A percentile compares a stretch with the other conserved stretches of the same genome.
These are phyloP conservation scores for Fragum sueziense DNA, from an alignment of 2,888 invertebrate genomes.

Conservation along the genomic window DNA sequence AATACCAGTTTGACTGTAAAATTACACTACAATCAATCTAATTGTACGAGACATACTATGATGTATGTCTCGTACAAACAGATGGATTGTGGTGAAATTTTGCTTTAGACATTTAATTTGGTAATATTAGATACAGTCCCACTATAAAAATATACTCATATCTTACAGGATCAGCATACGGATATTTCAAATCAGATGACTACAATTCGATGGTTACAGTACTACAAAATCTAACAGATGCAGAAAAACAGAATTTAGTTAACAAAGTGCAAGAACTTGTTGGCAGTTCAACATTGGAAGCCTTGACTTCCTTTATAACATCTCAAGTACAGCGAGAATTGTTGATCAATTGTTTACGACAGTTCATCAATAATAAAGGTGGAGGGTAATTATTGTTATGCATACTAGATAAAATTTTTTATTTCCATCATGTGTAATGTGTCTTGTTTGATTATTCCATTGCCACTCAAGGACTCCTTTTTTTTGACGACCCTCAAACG, in stretches of 20 bases:
- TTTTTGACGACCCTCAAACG: too few species aligned
- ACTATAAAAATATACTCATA: neutral
- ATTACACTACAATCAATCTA: too few species aligned
- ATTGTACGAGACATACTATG: neutral
- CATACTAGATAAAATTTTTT: too few species aligned
- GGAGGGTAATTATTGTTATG: conserved; percentile 59
- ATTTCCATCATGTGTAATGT: too few species aligned
- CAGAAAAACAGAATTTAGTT: conserved; percentile 72
- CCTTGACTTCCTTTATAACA: conserved; percentile 74
- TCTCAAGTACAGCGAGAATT: conserved; percentile 76
- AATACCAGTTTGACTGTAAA: too few species aligned
- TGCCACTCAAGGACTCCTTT: too few species aligned
- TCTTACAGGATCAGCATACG: conserved; percentile 68
- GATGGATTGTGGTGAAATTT: too few species aligned
- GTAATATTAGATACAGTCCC: neutral
- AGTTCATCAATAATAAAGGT: conserved; percentile 62
- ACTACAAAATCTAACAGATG: conserved; percentile 70
- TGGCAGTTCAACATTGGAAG: conserved; percentile 74
- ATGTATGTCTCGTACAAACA: neutral
- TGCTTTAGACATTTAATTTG: neutral
- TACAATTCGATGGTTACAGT: conserved; percentile 76
- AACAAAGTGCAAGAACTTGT: conserved; percentile 76
- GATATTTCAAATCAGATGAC: conserved; percentile 73
- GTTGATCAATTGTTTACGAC: conserved; percentile 68
- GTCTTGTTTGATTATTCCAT: too few species aligned